These are phyloP conservation scores for Portevinia maculata DNA, from an alignment of 2,888 invertebrate genomes.

Conservation along the genomic window DNA sequence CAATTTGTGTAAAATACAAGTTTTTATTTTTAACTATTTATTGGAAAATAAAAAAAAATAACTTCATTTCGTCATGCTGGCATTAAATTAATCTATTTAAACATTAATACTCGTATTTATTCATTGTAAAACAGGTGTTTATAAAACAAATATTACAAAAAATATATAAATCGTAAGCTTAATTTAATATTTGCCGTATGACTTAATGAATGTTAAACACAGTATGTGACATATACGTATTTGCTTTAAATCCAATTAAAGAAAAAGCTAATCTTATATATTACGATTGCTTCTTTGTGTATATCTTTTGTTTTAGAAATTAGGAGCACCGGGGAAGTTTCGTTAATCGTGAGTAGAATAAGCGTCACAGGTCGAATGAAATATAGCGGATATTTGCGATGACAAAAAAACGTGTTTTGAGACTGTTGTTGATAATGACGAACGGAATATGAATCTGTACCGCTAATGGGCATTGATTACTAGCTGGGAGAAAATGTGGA, in stretches of 20 bases:
- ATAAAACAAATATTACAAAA: conserved; percentile 1
- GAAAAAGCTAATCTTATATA: conserved; percentile 53
- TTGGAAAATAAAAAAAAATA: background rate
- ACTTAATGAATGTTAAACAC: conserved; percentile 41
- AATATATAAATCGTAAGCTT: conserved; percentile 5
- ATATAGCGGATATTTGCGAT: conserved; percentile 32
- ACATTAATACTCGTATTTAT: conserved; percentile 15
- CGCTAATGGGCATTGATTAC: conserved; percentile 29
- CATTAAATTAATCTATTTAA: conserved; percentile 9
- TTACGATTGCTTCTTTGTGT: conserved; percentile 4
- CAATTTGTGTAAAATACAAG: conserved; percentile 3
- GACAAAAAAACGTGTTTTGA: conserved; percentile 13
- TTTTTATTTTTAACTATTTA: conserved; percentile 23
- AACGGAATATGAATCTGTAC: conserved; percentile 23
- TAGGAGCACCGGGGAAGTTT: background rate
- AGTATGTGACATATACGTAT: conserved; percentile 34
- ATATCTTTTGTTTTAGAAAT: background rate
- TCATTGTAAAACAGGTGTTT: conserved; percentile 20
- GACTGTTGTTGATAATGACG: background rate
- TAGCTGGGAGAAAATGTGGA: background rate
- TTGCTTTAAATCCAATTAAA: conserved; percentile 57
- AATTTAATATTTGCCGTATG: conserved; percentile 36
- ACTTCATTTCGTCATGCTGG: background rate
- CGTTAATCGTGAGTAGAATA: conserved; percentile 23
- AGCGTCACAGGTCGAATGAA: conserved; percentile 14